Conservation (phyloP, 2,113 vertebrate genomes). For the Solea solea region DNA sequence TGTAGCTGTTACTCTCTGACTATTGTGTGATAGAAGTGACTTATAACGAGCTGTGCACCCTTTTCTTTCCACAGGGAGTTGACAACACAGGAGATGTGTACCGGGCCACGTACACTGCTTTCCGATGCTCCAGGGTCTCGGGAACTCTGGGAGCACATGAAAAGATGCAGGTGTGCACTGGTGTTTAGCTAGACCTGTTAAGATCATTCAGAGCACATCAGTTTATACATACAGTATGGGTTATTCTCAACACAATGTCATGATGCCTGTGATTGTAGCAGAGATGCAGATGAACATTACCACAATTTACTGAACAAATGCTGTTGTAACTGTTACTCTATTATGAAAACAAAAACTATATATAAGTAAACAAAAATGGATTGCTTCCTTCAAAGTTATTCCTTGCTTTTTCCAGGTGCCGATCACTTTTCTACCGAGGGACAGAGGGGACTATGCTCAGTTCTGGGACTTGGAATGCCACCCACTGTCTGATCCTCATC, state of each 20-base stretch:
- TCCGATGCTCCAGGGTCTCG: constrained; percentile 87
- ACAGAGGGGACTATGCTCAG: constrained; percentile 90
- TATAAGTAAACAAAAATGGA: background rate
- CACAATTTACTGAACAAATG: too few relatives aligned
- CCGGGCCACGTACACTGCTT: constrained; percentile 90
- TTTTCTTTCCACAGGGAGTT: constrained; percentile 81
- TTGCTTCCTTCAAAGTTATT: background rate
- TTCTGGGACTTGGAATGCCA: constrained; percentile 96
- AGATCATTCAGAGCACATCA: constrained; percentile 8
- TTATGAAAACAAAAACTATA: background rate
- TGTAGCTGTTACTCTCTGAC: background rate
- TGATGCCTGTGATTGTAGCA: background rate
- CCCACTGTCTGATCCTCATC: constrained; percentile 84
- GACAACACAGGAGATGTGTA: constrained; percentile 87
- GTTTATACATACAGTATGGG: too few relatives aligned
- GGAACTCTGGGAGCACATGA: constrained; percentile 82
- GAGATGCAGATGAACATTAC: background rate
- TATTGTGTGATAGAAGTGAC: background rate
- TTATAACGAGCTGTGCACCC: constrained; percentile 4
- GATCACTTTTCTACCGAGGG: constrained; percentile 89
- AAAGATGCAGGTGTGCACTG: constrained; percentile 83
- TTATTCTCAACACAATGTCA: background rate
- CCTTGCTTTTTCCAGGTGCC: constrained; percentile 79
- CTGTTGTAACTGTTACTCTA: too few relatives aligned
- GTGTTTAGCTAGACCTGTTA: background rate